phyloP scores from a whole-genome alignment of 2,113 vertebrate species.

The Thamnophis sirtalis region DNA sequence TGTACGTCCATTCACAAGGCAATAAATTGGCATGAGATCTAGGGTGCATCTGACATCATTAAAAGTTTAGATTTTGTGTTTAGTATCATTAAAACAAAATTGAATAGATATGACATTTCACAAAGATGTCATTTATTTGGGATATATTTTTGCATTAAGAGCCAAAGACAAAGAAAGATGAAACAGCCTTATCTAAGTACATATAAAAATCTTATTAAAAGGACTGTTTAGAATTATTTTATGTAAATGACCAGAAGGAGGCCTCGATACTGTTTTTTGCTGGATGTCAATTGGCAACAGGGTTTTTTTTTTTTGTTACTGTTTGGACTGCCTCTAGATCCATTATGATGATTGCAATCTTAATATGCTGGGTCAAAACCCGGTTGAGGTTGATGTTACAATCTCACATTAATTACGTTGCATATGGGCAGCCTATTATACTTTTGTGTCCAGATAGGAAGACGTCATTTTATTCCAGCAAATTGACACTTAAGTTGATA shows the following conservation, averaged over 20 bases:
- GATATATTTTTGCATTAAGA: background rate
- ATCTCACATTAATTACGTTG: conserved; percentile 53
- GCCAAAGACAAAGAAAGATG: background rate
- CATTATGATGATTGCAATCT: conserved; percentile 54
- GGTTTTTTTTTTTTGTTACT: conserved; percentile 48
- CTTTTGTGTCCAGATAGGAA: conserved; percentile 42
- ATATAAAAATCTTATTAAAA: background rate
- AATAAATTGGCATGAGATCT: background rate
- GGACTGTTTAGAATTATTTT: background rate
- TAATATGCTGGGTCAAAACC: conserved; percentile 58
- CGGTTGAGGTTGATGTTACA: conserved; percentile 43
- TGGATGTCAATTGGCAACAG: conserved; percentile 48
- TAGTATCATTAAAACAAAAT: background rate
- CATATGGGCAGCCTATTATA: conserved; percentile 38
- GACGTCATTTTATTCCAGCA: conserved; percentile 52
- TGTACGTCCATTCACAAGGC: background rate
- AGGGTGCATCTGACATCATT: background rate
- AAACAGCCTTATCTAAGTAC: background rate
- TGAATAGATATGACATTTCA: background rate
- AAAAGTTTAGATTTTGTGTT: background rate
- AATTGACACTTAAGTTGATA: conserved; percentile 43
- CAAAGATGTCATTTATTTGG: background rate
- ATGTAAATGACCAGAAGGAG: background rate
- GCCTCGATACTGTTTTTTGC: conserved; percentile 51
- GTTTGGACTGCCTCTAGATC: conserved; percentile 45